These are phyloP conservation scores for Embiotoca jacksoni DNA, from an alignment of 2,113 vertebrate species.

Conservation along the genomic window DNA sequence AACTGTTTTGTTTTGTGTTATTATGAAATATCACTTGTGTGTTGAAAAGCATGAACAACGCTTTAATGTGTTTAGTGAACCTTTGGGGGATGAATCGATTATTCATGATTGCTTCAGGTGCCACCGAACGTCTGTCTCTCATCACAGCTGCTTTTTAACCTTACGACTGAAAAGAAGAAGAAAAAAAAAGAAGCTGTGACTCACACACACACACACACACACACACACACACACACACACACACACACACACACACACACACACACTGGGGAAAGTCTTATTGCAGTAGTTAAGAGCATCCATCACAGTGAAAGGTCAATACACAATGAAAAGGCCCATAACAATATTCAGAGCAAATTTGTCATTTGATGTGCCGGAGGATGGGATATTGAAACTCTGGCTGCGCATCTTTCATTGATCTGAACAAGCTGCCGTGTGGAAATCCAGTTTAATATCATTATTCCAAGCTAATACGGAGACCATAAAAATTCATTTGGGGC, in stretches of 20 bases:
- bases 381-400: constrained; percentile 56
- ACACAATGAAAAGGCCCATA: constrained; percentile 61
- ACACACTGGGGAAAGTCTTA: constrained; percentile 34
- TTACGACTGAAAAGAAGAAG: neutral
- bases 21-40: neutral
- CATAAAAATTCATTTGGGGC: neutral
- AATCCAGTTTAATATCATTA: constrained; percentile 26
- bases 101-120: neutral
- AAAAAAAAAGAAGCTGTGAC: neutral
- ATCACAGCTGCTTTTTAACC: constrained; percentile 45
- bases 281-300: constrained; percentile 59
- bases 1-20: neutral
- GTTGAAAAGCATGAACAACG: neutral
- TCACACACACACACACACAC: constrained; percentile 2
- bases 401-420: constrained; percentile 60
- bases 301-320: constrained; percentile 75
- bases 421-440: constrained; percentile 19
- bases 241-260: neutral
- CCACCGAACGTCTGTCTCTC: neutral
- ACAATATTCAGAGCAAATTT: constrained; percentile 64
- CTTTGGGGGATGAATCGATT: constrained; percentile 10
- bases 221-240: neutral
- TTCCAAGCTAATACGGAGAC: constrained; percentile 1
- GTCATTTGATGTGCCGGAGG: constrained; percentile 53
- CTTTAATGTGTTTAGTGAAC: neutral